phyloP scores from a whole-genome alignment of 2,888 invertebrate species.

The Andricus curvator region DNA sequence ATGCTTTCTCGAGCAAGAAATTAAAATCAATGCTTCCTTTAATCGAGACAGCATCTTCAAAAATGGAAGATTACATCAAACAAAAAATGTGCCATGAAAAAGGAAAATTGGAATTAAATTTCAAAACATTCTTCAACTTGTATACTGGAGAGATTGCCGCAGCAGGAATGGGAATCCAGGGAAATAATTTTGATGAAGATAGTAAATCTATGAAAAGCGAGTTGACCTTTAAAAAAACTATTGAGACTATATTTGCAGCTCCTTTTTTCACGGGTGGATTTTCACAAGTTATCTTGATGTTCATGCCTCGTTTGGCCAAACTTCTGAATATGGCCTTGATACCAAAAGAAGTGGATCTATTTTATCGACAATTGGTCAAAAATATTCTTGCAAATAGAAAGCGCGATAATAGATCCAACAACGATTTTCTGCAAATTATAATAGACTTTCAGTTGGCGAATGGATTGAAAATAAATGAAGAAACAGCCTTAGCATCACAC shows the following conservation, averaged over 20 bases:
- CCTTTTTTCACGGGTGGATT: constrained; percentile 7
- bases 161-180: constrained; percentile 57
- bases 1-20: constrained; percentile 45
- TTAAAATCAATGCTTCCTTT: constrained; percentile 38
- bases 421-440: constrained; percentile 45
- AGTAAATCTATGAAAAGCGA: neutral
- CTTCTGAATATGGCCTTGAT: constrained; percentile 68
- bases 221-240: neutral
- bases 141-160: constrained; percentile 58
- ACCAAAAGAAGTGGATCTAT: constrained; percentile 65
- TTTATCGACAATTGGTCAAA: constrained; percentile 71
- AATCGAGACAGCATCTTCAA: constrained; percentile 16
- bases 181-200: constrained; percentile 55
- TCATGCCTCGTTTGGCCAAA: constrained; percentile 1
- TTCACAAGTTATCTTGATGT: neutral
- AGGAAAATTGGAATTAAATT: constrained; percentile 61
- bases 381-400: constrained; percentile 72
- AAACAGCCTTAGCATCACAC: constrained; percentile 74
- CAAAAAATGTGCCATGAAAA: constrained; percentile 12
- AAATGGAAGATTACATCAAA: constrained; percentile 44
- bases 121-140: constrained; percentile 49
- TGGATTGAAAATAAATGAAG: constrained; percentile 36
- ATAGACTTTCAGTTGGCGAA: constrained; percentile 55
- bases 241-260: neutral
- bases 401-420: constrained; percentile 54